These are phyloP conservation scores for Typhlichthys subterraneus DNA, from an alignment of 2,797 vertebrate species.

Conservation along the genomic window DNA sequence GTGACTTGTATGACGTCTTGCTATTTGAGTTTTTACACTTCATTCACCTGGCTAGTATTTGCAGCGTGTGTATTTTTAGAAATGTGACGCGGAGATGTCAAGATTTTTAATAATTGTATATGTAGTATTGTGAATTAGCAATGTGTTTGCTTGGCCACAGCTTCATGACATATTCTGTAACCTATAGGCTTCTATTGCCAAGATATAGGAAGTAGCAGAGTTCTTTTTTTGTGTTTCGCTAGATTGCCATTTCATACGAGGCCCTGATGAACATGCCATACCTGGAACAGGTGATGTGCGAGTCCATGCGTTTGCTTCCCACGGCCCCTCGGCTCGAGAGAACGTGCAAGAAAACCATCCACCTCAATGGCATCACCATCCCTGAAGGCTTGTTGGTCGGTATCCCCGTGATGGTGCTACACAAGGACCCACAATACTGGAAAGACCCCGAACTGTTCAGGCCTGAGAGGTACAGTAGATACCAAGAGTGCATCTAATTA, in stretches of 20 bases:
- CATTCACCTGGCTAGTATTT: background rate
- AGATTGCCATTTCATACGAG: constrained; percentile 57
- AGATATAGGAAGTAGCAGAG: background rate
- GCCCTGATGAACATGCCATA: constrained; percentile 66
- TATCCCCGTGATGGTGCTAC: constrained; percentile 61
- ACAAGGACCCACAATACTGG: constrained; percentile 64
- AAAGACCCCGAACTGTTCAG: constrained; percentile 67
- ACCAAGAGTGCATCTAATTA: background rate
- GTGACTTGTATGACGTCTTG: too few species aligned
- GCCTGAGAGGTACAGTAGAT: constrained; percentile 72
- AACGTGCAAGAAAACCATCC: constrained; percentile 68
- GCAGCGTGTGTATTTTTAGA: too few species aligned
- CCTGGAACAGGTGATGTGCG: constrained; percentile 71
- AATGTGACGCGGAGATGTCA: background rate
- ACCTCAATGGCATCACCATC: constrained; percentile 67
- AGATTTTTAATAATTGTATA: background rate
- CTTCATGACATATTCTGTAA: background rate
- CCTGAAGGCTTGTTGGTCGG: constrained; percentile 54
- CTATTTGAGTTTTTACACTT: background rate
- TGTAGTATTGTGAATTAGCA: background rate
- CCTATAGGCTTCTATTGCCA: background rate
- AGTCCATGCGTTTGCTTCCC: constrained; percentile 66
- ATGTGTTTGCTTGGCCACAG: background rate
- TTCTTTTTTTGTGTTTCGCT: background rate
- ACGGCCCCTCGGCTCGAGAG: constrained; percentile 59